These are phyloP conservation scores for Gyrodactylus bullatarudis DNA, from an alignment of 1,140 invertebrate species.

Conservation along the genomic window DNA sequence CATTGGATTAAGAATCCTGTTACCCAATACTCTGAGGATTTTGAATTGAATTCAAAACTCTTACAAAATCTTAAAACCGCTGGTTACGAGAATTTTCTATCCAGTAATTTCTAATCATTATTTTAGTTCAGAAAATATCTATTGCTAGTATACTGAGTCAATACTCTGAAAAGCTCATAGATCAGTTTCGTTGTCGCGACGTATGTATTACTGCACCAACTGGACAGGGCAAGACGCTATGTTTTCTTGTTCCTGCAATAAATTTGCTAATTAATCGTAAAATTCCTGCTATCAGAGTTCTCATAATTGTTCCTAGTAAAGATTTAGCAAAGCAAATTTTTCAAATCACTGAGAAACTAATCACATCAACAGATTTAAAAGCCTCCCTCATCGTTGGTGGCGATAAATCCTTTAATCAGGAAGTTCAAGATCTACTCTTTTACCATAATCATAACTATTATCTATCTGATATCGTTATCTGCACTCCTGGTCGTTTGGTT, in stretches of 20 bases:
- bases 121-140: not conserved
- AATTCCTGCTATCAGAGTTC: constrained; percentile 30
- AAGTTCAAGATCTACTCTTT: not conserved
- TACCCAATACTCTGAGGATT: not conserved
- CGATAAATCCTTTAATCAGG: not conserved
- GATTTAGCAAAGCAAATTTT: constrained; percentile 58
- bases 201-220: constrained; percentile 86
- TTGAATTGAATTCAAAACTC: not conserved
- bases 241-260: constrained; percentile 62
- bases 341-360: constrained; percentile 31
- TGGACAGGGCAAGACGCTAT: constrained; percentile 78
- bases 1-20: not conserved
- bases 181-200: constrained; percentile 29
- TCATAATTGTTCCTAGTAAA: constrained; percentile 58
- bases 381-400: constrained; percentile 7
- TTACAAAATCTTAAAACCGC: not conserved
- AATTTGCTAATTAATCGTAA: constrained; percentile 24
- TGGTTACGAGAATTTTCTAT: not conserved
- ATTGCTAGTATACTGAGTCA: not conserved
- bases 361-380: not conserved
- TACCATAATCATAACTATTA: not conserved
- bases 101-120: not conserved
- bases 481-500: constrained; percentile 58
- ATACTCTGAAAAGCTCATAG: not conserved
- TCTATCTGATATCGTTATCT: constrained; percentile 47